Base-by-base conservation (phyloP, 2,113 vertebrate genomes). In the Chamaetylas fuelleborni region DNA sequence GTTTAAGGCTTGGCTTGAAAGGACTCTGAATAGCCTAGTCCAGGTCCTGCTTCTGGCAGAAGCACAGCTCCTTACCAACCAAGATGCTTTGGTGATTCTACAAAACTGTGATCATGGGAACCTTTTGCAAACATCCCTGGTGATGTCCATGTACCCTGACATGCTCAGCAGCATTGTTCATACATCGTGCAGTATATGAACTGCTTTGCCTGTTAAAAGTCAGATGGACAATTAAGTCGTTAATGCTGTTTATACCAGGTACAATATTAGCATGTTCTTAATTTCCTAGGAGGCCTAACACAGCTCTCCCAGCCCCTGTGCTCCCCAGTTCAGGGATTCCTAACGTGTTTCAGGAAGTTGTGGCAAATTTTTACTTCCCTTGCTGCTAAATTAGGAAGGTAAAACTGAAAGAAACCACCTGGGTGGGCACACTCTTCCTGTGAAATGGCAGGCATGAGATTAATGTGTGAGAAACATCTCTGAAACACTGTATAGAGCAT, bases 281-380 rank as follows among this genome's bases (percentile, higher is more conserved):
- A 50, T 64, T 51, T 54, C 61, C 29, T 8, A 47, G 65, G 14
- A 45, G 2, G 11, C 23, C 77, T 77, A 23, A 58, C 12, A 38
- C 0, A 5, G 23, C 25, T 65, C 19, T 64, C 6, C 19, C 3
- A 57, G 3, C 4, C 33, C 5, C 6, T 3, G 0, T 50, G 36
- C 5, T 71, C 3, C 14, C 26, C 45, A 38, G 11, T 33, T 43
- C 50, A 50, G 38, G 11, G 36, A 54, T 89, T 81, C 26, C 58
- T 70, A 47, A 31, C 4, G 2, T 69, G 34, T 88, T 76, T 80
- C 38, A 76, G 87, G 66, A 92, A 87, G 54, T 18, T 0, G 1
- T 58, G 62, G 42, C 40, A 81, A 86, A 34, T 5, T 81, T 91
- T 72, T 34, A 50, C 40, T 91, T 94, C 54, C 36, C 33, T 64